A percentile compares a stretch with the other conserved stretches of the same genome.
phyloP scores from a whole-genome alignment of 1,140 invertebrate genomes.

The Thalassaphorura encarpata region DNA sequence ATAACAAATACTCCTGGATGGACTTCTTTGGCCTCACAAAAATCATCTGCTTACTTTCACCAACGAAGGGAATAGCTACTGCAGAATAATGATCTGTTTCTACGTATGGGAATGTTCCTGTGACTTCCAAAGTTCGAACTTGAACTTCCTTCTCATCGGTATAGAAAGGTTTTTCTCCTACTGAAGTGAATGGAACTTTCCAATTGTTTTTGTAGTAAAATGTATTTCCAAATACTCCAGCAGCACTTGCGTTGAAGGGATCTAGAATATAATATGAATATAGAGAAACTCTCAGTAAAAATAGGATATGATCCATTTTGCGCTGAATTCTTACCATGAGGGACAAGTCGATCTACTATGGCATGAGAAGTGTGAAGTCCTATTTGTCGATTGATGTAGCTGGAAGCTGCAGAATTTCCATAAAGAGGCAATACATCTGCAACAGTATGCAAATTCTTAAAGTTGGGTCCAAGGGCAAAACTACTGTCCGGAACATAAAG shows the following conservation, averaged over 20 bases:
- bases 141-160: background rate
- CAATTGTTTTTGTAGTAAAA: slow-evolving; percentile 4
- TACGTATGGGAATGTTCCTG: background rate
- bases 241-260: slow-evolving; percentile 1
- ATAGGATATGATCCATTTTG: background rate
- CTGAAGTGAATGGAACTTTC: background rate
- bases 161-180: background rate
- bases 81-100: background rate
- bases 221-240: slow-evolving; percentile 7
- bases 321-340: background rate
- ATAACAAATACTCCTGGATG: background rate
- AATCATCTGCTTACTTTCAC: background rate
- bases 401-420: background rate
- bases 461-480: background rate
- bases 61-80: slow-evolving; percentile 1
- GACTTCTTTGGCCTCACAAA: background rate
- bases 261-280: background rate
- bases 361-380: background rate
- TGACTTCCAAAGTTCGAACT: background rate
- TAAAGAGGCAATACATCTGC: background rate
- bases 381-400: background rate
- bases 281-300: background rate
- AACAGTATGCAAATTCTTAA: background rate
- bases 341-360: slow-evolving; percentile 2
- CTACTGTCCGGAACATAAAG: background rate